Percentiles rank a stretch among this genome's conserved stretches.
These are phyloP conservation scores for Sesia bembeciformis DNA, from an alignment of 2,888 invertebrate species.

Conservation along the genomic window DNA sequence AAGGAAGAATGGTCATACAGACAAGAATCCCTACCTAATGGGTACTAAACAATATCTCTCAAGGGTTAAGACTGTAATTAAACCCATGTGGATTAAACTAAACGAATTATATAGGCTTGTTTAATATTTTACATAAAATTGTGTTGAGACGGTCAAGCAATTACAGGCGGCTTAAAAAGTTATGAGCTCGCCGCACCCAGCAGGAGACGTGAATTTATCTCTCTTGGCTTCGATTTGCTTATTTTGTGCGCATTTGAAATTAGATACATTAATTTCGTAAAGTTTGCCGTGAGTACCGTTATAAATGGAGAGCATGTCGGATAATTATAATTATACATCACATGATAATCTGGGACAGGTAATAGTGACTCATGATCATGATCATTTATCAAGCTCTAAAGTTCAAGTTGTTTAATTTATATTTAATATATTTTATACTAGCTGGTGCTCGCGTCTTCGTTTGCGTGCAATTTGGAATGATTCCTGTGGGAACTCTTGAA, in stretches of 20 bases:
- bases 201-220: constrained; percentile 48
- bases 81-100: neutral
- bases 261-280: constrained; percentile 45
- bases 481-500: no score
- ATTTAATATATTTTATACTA: no score
- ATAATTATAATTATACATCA: neutral
- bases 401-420: no score
- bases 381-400: neutral
- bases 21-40: no score
- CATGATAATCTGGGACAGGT: neutral
- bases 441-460: no score
- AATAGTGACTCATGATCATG: neutral
- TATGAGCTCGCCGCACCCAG: constrained; percentile 37
- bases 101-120: constrained; percentile 1
- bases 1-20: no score
- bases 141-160: constrained; percentile 32
- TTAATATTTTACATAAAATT: constrained; percentile 22
- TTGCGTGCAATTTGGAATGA: no score
- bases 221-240: constrained; percentile 41
- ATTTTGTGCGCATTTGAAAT: constrained; percentile 39
- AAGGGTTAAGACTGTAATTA: no score
- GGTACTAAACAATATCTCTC: no score
- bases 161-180: constrained; percentile 55
- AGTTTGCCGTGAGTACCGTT: constrained; percentile 30
- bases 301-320: constrained; percentile 16